Evolutionary conservation across 2,888 invertebrate species (phyloP).

Genomic region (Drosophila kambysellisi): DNA sequence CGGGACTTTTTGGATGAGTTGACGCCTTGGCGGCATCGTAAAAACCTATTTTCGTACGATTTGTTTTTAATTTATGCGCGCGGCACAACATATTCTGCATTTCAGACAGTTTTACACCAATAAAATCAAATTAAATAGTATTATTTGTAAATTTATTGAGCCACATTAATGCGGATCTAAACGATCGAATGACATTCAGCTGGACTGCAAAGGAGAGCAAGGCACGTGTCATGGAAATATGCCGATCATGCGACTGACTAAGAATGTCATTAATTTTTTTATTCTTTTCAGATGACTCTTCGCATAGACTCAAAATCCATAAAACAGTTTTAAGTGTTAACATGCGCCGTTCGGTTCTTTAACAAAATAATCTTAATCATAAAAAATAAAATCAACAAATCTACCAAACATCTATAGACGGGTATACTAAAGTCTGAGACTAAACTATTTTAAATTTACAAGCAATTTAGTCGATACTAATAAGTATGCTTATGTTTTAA

Average conservation of each 20-base stretch:
- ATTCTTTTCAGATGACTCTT: constrained; percentile 31
- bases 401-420: constrained; percentile 7
- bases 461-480: not conserved
- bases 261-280: constrained; percentile 20
- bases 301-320: constrained; percentile 44
- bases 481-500: not conserved
- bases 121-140: constrained; percentile 66
- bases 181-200: constrained; percentile 41
- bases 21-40: constrained; percentile 66
- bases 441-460: not conserved
- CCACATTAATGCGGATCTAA: constrained; percentile 34
- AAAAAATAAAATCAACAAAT: constrained; percentile 9
- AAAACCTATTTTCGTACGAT: constrained; percentile 73
- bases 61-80: constrained; percentile 73
- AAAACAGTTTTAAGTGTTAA: constrained; percentile 64
- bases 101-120: constrained; percentile 68
- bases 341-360: constrained; percentile 57
- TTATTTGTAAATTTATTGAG: constrained; percentile 63
- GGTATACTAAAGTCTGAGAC: not conserved
- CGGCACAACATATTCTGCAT: constrained; percentile 73
- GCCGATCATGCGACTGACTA: constrained; percentile 31
- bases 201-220: constrained; percentile 12
- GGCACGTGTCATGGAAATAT: constrained; percentile 52
- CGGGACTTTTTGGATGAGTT: constrained; percentile 35
- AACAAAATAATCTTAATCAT: constrained; percentile 23